Base-by-base conservation (phyloP, 2,888 invertebrate genomes). In the Salticus scenicus region DNA sequence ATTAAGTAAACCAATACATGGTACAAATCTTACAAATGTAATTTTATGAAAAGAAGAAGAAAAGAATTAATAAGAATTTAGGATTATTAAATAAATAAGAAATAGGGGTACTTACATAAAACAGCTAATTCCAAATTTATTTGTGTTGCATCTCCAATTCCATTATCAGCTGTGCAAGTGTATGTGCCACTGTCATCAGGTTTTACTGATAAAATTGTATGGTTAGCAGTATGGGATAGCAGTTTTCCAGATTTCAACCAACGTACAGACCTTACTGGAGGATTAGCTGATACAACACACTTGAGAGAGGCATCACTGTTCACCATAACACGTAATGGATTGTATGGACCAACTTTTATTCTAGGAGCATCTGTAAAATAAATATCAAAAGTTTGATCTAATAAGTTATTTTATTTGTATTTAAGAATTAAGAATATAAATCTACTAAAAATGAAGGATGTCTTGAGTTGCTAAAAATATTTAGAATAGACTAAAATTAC, bases 241-340 rank as follows among this genome's bases (percentile, higher is more conserved):
- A 95, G 95, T 90, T 96, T 94, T 28, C 96, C 96, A 90, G 95
- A 95, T 89, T 96, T 93, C 89, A 95, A 95, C 98, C 98, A 98
- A 89, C 95, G 93, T 5, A 98, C 95, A 89, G 94, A 94, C 89
- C 93, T 94, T 2, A 97, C 97, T 90, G 94, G 93, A 0, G 98
- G 98, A 90, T 98, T 97, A 8, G 98, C 95, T 90, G 97, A 97
- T 17, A 97, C 97, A 90, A 94, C 94, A 91, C 98, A 98, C 89
- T 95, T 95, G 91, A 98, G 93, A 30, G 94, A 94, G 4, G 97
- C 96, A 74, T 95, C 94, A 31, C 94, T 95, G 90, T 96, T 97
- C 88, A 95, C 94, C 92, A 97, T 97, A 33, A 98, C 95, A 89
- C 95, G 94, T 88, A 98, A 91, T 37, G 97, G 97, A 92, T 97